Evolutionary conservation across 2,797 vertebrate species (phyloP).

Genomic region (Myotis myotis): DNA sequence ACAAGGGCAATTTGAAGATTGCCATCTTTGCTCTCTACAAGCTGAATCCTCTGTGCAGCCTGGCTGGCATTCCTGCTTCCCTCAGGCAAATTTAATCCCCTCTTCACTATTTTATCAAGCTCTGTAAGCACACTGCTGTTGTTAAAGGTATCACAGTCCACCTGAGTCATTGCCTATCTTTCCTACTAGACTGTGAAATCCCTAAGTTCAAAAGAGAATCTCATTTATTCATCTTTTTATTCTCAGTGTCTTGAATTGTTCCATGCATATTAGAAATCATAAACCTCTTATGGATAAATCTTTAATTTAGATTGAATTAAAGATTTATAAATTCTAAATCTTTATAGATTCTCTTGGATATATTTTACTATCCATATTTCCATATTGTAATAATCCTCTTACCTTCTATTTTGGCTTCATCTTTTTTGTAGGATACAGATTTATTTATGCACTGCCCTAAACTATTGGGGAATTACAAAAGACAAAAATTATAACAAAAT

Average conservation of each 20-base stretch:
- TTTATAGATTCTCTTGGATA: not conserved
- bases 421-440: not conserved
- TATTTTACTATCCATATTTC: not conserved
- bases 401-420: not conserved
- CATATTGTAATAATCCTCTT: not conserved
- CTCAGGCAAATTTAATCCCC: conserved; percentile 34
- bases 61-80: not conserved
- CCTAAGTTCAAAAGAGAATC: not conserved
- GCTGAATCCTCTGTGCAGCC: not conserved
- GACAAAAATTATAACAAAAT: not conserved
- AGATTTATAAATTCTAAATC: too few relatives aligned
- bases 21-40: not conserved
- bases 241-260: not conserved
- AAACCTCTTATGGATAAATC: conserved; percentile 28
- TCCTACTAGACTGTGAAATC: not conserved
- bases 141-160: not conserved
- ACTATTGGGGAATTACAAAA: not conserved
- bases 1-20: not conserved
- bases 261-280: not conserved
- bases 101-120: not conserved
- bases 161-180: not conserved
- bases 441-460: not conserved
- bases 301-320: not conserved
- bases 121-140: not conserved
- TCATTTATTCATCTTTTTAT: conserved; percentile 3